Base-by-base conservation (phyloP, 2,113 vertebrate species). In the Grantiella picta region DNA sequence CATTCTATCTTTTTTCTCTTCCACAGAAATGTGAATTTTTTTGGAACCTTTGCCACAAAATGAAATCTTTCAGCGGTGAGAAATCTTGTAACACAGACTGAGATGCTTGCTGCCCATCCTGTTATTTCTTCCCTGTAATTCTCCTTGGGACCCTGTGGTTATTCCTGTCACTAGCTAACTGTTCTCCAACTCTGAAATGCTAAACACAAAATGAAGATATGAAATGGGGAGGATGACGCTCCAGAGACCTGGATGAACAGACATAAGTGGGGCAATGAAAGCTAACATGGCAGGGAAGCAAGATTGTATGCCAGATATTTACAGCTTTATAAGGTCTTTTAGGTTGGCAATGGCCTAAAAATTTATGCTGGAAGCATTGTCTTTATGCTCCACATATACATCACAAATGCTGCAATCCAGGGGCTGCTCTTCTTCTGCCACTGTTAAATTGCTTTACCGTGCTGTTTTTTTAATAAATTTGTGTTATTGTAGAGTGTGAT, bases 231-330 rank as follows among this genome's bases (percentile, higher is more conserved):
- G 36, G 44, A 49, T 69, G 56, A 27, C 3, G 2, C 49, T 53
- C 66, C 49, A 60, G 49, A 7, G 7, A 56, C 61, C 20, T n/a
- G 20, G n/a, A 57, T 76, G 57, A 33, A 35, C 17, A 44, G 45
- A 85, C n/a, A 15, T 0, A 1, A 68, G 40, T 0, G 1, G 17
- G 28, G 21, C 49, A 69, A 27, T 29, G 40, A 52, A n/a, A 86
- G 9, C 4, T 64, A 31, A 71, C 10, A 12, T 6, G 17, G n/a
- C 65, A 81, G 23, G 33, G 47, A 29, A 91, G 17, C 31, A n/a
- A 31, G 31, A 28, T 0, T 19, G 16, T n/a, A 31, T 10, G 5
- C 40, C 84, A 82, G 68, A 45, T 38, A 50, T 33, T 71, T 61
- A 50, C 52, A 38, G 50, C 17, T 88, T 70, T 78, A 33, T 28